Evolutionary conservation across 2,113 vertebrate genomes (phyloP).

Genomic region (Noturus placidus): DNA sequence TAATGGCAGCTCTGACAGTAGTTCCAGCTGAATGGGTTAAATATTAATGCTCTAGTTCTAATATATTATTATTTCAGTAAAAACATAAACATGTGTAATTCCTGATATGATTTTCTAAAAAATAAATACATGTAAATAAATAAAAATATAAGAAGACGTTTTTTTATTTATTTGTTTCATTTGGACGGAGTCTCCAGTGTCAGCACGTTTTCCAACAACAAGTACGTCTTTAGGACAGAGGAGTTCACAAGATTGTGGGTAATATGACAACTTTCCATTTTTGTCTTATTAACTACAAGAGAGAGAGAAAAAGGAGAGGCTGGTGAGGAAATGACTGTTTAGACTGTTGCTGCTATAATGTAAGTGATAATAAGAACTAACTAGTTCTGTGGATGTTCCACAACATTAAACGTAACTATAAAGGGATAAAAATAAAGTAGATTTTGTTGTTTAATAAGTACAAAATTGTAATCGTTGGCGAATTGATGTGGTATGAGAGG

Average conservation of each 20-base stretch:
- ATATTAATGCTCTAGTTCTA: background rate
- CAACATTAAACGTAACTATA: background rate
- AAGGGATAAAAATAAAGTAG: background rate
- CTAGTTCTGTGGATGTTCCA: background rate
- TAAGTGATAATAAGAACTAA: background rate
- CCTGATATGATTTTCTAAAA: background rate
- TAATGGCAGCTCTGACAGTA: background rate
- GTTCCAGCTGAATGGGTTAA: background rate
- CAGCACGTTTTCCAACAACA: background rate
- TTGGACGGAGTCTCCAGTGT: background rate
- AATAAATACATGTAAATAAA: too few species aligned
- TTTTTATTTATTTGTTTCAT: background rate
- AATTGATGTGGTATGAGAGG: background rate
- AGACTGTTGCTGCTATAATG: background rate
- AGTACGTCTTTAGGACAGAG: background rate
- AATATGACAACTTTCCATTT: background rate
- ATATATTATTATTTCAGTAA: background rate
- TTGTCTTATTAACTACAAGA: background rate
- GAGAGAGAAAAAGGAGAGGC: background rate
- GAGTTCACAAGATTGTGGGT: background rate
- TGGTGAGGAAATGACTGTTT: background rate
- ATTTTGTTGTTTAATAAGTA: background rate
- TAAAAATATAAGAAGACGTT: background rate
- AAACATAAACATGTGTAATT: background rate
- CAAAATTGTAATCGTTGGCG: background rate